A percentile compares a stretch with the other conserved stretches of the same genome.
These are phyloP conservation scores for Acanthis flammea DNA, from an alignment of 2,797 vertebrate species.

Conservation along the genomic window DNA sequence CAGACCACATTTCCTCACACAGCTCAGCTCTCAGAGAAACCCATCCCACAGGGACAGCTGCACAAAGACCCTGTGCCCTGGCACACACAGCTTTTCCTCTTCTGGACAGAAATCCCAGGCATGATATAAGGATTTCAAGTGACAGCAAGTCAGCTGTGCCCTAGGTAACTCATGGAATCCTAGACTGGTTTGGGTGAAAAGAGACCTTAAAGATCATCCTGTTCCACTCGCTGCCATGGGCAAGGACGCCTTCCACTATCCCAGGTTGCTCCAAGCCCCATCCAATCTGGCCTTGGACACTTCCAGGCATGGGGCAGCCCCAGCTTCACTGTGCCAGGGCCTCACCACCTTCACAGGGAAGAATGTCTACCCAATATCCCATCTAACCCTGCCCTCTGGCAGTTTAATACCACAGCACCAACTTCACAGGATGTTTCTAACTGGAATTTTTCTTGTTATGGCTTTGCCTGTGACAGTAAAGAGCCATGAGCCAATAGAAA, in stretches of 20 bases:
- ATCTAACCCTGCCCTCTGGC: background rate
- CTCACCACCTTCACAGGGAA: background rate
- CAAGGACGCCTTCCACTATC: background rate
- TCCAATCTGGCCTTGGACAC: background rate
- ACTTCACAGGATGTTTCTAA: background rate
- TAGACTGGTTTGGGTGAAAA: background rate
- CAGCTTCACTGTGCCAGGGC: background rate
- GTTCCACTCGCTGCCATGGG: background rate
- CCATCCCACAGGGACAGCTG: accelerated
- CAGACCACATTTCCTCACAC: background rate
- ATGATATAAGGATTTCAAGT: background rate
- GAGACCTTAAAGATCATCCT: background rate
- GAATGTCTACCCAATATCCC: background rate
- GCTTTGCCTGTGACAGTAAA: background rate
- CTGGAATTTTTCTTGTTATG: background rate
- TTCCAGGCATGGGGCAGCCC: background rate
- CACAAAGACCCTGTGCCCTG: background rate
- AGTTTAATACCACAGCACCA: background rate
- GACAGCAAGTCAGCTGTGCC: background rate
- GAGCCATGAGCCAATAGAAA: background rate
- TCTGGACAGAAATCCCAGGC: background rate
- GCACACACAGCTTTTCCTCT: background rate
- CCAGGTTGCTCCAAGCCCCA: background rate
- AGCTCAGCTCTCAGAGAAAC: background rate
- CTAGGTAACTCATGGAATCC: background rate